A percentile compares a stretch with the other conserved stretches of the same genome.
Evolutionary conservation across 2,888 invertebrate genomes (phyloP).

Genomic region (Adelognathus sp.): DNA sequence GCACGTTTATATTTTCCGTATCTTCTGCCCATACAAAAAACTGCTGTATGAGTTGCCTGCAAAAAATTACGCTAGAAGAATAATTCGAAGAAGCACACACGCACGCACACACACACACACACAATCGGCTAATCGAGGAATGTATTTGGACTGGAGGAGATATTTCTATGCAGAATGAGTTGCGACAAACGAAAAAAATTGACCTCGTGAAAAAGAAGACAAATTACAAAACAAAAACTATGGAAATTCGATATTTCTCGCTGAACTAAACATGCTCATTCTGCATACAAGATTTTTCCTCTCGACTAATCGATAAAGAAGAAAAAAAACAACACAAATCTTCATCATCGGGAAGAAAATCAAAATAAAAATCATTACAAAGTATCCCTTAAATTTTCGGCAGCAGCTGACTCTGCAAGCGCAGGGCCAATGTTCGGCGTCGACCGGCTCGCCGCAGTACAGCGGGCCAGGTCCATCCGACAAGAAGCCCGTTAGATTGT

Average conservation of each 20-base stretch:
- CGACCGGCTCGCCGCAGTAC: slow-evolving; percentile 48
- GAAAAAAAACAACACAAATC: neutral
- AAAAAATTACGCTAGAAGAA: neutral
- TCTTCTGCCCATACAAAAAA: no score
- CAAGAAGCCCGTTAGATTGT: slow-evolving; percentile 62
- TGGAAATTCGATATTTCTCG: no score
- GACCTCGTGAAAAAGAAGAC: neutral
- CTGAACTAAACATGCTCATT: neutral
- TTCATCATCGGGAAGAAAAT: no score
- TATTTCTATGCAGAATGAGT: neutral
- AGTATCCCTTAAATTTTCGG: neutral
- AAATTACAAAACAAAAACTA: neutral
- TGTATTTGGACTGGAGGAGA: neutral
- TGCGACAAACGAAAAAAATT: neutral
- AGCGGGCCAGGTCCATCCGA: slow-evolving; percentile 54
- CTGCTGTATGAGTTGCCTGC: neutral
- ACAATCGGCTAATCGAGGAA: neutral
- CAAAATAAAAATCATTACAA: neutral
- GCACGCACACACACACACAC: no score
- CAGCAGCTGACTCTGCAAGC: slow-evolving; percentile 14
- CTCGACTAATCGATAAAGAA: neutral
- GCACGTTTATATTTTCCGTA: neutral
- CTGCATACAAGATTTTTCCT: neutral
- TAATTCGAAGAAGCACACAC: neutral
- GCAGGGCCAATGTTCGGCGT: slow-evolving; percentile 20